Conservation (phyloP, 2,113 vertebrate species). For the Neogobius melanostomus region DNA sequence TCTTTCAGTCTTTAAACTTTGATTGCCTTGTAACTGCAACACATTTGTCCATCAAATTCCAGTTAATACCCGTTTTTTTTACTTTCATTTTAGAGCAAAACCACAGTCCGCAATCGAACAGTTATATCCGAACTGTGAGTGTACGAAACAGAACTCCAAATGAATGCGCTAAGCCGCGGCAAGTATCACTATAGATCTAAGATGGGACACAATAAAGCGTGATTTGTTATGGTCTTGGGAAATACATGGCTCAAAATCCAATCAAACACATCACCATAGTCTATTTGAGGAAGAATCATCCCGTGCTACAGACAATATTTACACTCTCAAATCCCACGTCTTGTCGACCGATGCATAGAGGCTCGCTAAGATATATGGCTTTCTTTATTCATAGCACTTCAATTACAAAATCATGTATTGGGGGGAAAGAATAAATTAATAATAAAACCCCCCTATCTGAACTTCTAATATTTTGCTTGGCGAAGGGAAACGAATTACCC, state of each 20-base stretch:
- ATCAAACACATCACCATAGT: constrained; percentile 75
- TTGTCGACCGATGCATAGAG: constrained; percentile 69
- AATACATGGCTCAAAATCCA: constrained; percentile 70
- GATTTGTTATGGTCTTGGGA: constrained; percentile 74
- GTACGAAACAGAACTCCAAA: constrained; percentile 56
- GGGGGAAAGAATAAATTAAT: constrained; percentile 77
- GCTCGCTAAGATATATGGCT: constrained; percentile 73
- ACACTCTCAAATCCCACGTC: constrained; percentile 75
- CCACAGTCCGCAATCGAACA: constrained; percentile 45
- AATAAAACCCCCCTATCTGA: constrained; percentile 76
- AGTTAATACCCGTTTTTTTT: constrained; percentile 31
- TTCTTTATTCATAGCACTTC: constrained; percentile 78
- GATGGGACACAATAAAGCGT: constrained; percentile 68
- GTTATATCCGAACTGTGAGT: constrained; percentile 52
- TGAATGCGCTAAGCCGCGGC: constrained; percentile 56
- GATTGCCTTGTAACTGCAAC: neutral
- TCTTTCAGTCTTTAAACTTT: neutral
- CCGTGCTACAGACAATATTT: constrained; percentile 73
- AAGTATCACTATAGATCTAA: constrained; percentile 67
- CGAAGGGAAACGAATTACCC: constrained; percentile 80
- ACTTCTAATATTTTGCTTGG: constrained; percentile 82
- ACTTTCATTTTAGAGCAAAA: constrained; percentile 22
- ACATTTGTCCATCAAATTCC: constrained; percentile 11
- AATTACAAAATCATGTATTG: constrained; percentile 80
- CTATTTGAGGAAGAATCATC: constrained; percentile 73